These are phyloP conservation scores for Hylia prasina DNA, from an alignment of 2,113 vertebrate species.

Conservation along the genomic window DNA sequence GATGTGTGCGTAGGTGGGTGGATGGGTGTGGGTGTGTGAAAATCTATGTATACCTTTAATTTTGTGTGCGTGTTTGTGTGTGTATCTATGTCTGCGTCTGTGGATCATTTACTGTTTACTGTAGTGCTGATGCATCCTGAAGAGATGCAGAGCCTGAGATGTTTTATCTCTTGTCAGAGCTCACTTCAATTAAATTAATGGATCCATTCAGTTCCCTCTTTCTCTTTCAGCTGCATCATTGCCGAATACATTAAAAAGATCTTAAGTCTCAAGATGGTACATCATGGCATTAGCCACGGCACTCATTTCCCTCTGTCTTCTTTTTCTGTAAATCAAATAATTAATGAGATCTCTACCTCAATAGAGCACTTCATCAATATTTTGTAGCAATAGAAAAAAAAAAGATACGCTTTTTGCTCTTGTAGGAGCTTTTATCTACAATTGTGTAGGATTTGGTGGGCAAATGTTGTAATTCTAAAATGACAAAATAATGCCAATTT, in stretches of 20 bases:
- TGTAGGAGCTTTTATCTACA: conserved; percentile 72
- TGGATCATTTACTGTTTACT: conserved; percentile 91
- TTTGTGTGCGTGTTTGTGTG: neutral
- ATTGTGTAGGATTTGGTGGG: conserved; percentile 56
- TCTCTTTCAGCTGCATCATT: conserved; percentile 87
- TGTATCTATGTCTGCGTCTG: conserved; percentile 20
- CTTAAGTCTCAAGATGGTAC: conserved; percentile 97
- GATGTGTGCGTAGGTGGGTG: neutral
- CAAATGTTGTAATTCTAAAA: conserved; percentile 68
- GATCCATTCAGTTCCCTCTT: conserved; percentile 93
- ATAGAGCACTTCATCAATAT: conserved; percentile 77
- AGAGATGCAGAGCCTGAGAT: conserved; percentile 88
- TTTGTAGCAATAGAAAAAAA: conserved; percentile 67
- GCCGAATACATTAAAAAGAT: conserved; percentile 99
- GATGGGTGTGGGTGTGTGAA: neutral
- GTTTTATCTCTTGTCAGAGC: conserved; percentile 96
- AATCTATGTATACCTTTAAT: neutral
- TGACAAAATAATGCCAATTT: conserved; percentile 76
- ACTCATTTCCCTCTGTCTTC: conserved; percentile 79
- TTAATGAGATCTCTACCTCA: conserved; percentile 83
- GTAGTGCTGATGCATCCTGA: conserved; percentile 81
- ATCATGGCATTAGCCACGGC: conserved; percentile 88
- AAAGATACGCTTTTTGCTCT: conserved; percentile 50
- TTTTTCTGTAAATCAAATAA: conserved; percentile 86
- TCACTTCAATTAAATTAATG: conserved; percentile 99